Evolutionary conservation across 2,797 vertebrate species (phyloP).

Genomic region (Fistularia tabacaria): DNA sequence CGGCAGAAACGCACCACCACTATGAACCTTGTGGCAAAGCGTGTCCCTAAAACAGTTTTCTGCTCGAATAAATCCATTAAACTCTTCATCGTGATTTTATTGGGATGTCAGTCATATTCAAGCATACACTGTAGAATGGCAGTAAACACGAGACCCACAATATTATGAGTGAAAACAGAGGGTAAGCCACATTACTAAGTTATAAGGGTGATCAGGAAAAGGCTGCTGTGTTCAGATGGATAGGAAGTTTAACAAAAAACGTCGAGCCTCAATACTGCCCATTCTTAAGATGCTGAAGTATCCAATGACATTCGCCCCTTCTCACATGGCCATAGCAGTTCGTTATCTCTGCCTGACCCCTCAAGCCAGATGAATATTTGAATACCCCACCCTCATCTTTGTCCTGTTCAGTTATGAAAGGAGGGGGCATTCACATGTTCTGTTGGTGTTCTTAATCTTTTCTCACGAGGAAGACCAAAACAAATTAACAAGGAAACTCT

Average conservation of each 20-base stretch:
- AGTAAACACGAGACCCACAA: slow-evolving; percentile 3
- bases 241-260: no score
- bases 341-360: slow-evolving; percentile 14
- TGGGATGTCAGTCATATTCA: no score
- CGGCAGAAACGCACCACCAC: no score
- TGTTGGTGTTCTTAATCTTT: not conserved
- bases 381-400: slow-evolving; percentile 40
- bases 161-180: slow-evolving; percentile 39
- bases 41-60: no score
- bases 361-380: slow-evolving; percentile 29
- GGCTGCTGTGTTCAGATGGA: no score
- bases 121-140: not conserved
- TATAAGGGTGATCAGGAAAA: no score
- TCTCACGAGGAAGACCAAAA: not conserved
- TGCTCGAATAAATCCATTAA: no score
- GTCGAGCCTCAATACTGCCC: no score
- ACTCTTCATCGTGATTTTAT: no score
- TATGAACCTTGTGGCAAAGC: no score
- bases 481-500: not conserved
- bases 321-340: not conserved
- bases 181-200: not conserved
- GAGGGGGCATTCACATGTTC: not conserved
- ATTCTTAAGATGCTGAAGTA: no score
- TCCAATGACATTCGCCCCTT: no score
- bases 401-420: slow-evolving; percentile 19